Evolutionary conservation across 2,113 vertebrate species (phyloP).

Genomic region (Stomatorhinus ivindoensis): DNA sequence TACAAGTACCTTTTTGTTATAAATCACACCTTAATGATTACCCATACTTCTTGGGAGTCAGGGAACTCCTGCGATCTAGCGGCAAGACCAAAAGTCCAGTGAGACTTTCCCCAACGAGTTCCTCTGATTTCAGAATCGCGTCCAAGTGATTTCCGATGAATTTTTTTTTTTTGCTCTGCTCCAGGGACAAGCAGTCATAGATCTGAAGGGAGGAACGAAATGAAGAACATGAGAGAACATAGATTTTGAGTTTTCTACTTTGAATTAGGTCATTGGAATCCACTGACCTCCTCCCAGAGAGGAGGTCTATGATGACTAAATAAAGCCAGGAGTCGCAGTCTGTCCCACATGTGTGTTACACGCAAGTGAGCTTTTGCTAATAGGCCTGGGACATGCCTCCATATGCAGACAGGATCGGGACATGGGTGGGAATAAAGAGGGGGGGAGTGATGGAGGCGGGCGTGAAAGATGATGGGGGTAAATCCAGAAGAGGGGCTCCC

Average conservation of each 20-base stretch:
- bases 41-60: background rate
- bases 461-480: slow-evolving; percentile 48
- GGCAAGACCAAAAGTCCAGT: background rate
- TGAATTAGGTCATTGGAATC: slow-evolving; percentile 74
- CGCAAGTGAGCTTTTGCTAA: slow-evolving; percentile 33
- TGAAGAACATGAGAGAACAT: slow-evolving; percentile 48
- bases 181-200: slow-evolving; percentile 23
- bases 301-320: slow-evolving; percentile 45
- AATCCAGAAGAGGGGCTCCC: slow-evolving; percentile 54
- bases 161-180: slow-evolving; percentile 14
- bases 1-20: background rate
- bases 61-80: background rate
- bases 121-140: background rate
- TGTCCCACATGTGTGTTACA: slow-evolving; percentile 36
- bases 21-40: slow-evolving; percentile 8
- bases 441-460: slow-evolving; percentile 9
- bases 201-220: slow-evolving; percentile 34
- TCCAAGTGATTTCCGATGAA: background rate
- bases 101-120: background rate
- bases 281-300: slow-evolving; percentile 45
- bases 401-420: slow-evolving; percentile 32
- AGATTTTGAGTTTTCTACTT: slow-evolving; percentile 59
- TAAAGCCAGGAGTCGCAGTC: slow-evolving; percentile 46
- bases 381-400: background rate
- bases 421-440: slow-evolving; percentile 50